Evolutionary conservation across 2,797 vertebrate genomes (phyloP).

Genomic region (Denticeps clupeoides): DNA sequence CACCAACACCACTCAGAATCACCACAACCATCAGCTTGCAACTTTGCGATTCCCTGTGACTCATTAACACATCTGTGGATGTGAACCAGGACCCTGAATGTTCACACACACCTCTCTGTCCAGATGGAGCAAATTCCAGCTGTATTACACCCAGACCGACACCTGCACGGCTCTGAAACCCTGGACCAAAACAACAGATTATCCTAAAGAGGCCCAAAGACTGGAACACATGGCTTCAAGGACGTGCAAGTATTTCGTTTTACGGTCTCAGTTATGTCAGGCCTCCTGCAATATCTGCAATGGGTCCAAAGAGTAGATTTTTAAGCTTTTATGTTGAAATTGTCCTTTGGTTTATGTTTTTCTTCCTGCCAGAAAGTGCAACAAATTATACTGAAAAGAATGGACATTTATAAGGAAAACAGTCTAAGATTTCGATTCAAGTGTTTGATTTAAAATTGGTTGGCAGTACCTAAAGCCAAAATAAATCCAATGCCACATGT

Average conservation of each 20-base stretch:
- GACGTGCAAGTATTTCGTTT: neutral
- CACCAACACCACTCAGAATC: too few species aligned
- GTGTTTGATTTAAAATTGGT: too few species aligned
- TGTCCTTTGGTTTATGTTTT: neutral
- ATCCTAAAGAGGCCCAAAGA: neutral
- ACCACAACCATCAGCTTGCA: too few species aligned
- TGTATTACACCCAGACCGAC: constrained; percentile 7
- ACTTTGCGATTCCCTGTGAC: too few species aligned
- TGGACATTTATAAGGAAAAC: too few species aligned
- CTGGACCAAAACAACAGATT: neutral
- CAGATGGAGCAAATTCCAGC: constrained; percentile 8
- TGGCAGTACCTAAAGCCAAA: too few species aligned
- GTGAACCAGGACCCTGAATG: constrained; percentile 26
- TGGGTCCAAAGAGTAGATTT: neutral
- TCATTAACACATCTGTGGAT: constrained; percentile 19
- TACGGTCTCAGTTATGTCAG: neutral
- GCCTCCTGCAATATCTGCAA: neutral
- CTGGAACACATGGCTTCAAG: neutral
- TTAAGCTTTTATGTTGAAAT: neutral
- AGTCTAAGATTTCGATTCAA: too few species aligned
- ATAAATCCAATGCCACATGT: too few species aligned
- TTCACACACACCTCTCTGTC: constrained; percentile 1
- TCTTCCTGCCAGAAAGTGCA: too few species aligned
- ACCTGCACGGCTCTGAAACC: constrained; percentile 1
- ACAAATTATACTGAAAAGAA: too few species aligned